These are phyloP conservation scores for Botia kubotai DNA, from an alignment of 2,797 vertebrate genomes.

Conservation along the genomic window DNA sequence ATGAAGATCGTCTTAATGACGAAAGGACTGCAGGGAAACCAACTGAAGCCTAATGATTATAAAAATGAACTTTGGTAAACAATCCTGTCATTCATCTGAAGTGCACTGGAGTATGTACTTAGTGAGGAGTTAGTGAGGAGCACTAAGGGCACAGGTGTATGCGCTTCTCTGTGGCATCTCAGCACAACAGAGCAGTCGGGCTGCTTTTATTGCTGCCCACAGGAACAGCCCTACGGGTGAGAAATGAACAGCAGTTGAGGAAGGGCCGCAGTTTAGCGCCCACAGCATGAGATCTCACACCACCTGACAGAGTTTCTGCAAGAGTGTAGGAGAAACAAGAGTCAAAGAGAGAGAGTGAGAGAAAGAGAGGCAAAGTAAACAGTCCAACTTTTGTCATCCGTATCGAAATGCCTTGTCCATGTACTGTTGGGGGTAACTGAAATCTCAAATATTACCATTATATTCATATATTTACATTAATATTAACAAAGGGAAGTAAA, in stretches of 20 bases:
- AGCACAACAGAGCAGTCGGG: conserved; percentile 21
- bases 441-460: not conserved
- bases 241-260: conserved; percentile 51
- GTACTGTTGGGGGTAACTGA: conserved; percentile 13
- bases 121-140: not conserved
- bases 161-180: conserved; percentile 7
- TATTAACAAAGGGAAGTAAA: not conserved
- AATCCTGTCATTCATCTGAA: not conserved
- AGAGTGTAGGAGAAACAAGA: conserved; percentile 3
- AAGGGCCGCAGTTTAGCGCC: conserved; percentile 55
- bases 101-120: not conserved
- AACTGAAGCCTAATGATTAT: not conserved
- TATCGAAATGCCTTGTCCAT: conserved; percentile 29
- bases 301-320: conserved; percentile 53
- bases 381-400: conserved; percentile 40
- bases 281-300: conserved; percentile 47
- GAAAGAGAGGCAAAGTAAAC: not conserved
- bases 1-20: no score
- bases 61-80: not conserved
- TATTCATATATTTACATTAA: no score
- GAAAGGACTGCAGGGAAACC: not conserved
- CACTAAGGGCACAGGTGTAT: conserved; percentile 15
- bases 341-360: conserved; percentile 8
- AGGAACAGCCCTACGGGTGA: conserved; percentile 45
- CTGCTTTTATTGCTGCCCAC: conserved; percentile 43